Evolutionary conservation across 2,797 vertebrate species (phyloP).

Genomic region (Lacerta agilis): DNA sequence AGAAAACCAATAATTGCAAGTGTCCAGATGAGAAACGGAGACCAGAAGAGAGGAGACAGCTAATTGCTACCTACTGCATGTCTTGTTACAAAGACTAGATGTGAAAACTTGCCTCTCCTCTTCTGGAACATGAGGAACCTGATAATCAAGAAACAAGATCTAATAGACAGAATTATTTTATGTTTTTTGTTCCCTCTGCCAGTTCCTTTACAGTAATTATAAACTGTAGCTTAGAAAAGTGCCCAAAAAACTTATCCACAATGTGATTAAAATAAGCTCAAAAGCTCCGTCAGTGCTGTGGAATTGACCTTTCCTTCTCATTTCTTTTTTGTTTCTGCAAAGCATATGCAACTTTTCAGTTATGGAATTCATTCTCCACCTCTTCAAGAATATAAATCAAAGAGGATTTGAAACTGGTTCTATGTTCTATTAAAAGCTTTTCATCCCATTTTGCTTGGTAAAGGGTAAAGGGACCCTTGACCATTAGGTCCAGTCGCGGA

Average conservation of each 20-base stretch:
- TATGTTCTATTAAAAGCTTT: neutral
- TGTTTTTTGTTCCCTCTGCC: neutral
- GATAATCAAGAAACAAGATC: slow-evolving; percentile 18
- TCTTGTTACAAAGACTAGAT: neutral
- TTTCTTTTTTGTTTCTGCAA: neutral
- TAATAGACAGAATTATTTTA: neutral
- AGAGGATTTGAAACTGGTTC: neutral
- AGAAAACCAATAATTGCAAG: slow-evolving; percentile 19
- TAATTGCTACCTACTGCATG: neutral
- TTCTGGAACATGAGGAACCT: neutral
- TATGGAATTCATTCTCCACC: neutral
- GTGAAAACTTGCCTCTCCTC: neutral
- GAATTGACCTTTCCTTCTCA: neutral
- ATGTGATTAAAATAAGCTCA: neutral
- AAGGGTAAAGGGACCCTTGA: neutral
- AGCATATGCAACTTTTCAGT: neutral
- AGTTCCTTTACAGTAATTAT: neutral
- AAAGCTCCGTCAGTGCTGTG: neutral
- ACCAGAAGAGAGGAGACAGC: neutral
- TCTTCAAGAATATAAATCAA: neutral
- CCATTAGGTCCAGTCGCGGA: too few species aligned
- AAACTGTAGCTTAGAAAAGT: neutral
- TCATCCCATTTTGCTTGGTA: neutral
- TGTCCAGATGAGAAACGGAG: neutral
- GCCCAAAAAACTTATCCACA: neutral